phyloP scores from a whole-genome alignment of 2,113 vertebrate genomes.

The Chroicocephalus ridibundus region DNA sequence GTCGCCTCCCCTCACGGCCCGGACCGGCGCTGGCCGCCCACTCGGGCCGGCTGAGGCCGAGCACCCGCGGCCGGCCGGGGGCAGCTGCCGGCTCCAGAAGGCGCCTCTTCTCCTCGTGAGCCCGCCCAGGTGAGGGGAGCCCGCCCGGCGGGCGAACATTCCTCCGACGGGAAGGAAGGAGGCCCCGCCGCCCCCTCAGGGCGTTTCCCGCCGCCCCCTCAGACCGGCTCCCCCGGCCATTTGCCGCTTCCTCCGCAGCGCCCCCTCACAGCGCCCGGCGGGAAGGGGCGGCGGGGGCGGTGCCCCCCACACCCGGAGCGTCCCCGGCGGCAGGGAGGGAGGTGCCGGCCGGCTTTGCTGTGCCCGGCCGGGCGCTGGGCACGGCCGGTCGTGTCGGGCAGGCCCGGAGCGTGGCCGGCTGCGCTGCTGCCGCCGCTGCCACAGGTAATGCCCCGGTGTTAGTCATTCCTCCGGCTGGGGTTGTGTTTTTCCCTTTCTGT shows the following conservation, averaged over 20 bases:
- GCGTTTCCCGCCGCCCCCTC: too few species aligned
- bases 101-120: not conserved
- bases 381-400: too few species aligned
- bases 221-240: not conserved
- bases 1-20: too few species aligned
- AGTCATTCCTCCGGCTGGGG: not conserved
- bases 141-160: not conserved
- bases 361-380: not conserved
- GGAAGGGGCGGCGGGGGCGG: not conserved
- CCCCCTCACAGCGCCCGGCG: not conserved
- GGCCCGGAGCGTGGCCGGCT: not conserved
- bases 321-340: not conserved
- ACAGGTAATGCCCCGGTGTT: not conserved
- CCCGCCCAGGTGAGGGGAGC: not conserved
- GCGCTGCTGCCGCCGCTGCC: too few species aligned
- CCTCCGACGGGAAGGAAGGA: too few species aligned
- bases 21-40: not conserved
- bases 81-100: not conserved
- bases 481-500: not conserved
- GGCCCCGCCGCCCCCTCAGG: too few species aligned
- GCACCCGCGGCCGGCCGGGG: not conserved
- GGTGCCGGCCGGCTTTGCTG: not conserved
- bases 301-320: not conserved
- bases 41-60: not conserved
- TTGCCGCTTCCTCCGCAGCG: too few species aligned